Evolutionary conservation across 2,888 invertebrate species (phyloP).

Genomic region (Ormyrus labotus): DNA sequence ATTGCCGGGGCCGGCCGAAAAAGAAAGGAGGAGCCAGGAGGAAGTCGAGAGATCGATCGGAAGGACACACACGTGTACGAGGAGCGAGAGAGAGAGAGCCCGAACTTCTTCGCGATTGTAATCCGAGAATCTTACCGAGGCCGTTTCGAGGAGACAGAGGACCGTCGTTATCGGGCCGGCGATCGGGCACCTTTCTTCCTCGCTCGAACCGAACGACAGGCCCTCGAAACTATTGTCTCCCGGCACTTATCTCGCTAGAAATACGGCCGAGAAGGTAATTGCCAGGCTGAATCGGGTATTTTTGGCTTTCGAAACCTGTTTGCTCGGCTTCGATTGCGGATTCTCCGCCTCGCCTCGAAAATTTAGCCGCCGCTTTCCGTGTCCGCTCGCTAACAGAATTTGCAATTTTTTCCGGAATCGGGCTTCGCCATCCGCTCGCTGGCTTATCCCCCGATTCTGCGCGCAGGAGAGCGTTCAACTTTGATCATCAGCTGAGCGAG

Average conservation of each 20-base stretch:
- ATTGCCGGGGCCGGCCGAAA: slow-evolving; percentile 23
- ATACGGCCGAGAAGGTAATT: slow-evolving; percentile 27
- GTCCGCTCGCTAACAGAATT: too few relatives aligned
- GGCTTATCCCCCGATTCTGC: too few relatives aligned
- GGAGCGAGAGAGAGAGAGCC: background rate
- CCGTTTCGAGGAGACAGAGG: slow-evolving; percentile 39
- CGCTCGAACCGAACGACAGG: background rate
- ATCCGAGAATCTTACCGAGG: slow-evolving; percentile 47
- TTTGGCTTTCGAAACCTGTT: too few relatives aligned
- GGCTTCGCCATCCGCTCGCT: too few relatives aligned
- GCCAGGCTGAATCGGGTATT: background rate
- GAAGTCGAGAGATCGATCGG: slow-evolving; percentile 34
- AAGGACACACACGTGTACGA: slow-evolving; percentile 6
- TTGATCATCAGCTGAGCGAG: background rate
- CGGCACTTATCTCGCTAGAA: slow-evolving; percentile 14
- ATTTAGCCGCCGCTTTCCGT: too few relatives aligned
- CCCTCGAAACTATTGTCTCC: slow-evolving; percentile 25
- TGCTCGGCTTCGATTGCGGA: too few relatives aligned
- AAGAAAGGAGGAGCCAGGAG: background rate
- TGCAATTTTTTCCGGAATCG: too few relatives aligned
- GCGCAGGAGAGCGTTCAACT: background rate
- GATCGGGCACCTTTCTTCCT: slow-evolving; percentile 45
- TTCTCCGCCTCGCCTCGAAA: too few relatives aligned
- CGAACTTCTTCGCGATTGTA: slow-evolving; percentile 29
- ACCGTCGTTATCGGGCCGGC: slow-evolving; percentile 30